Evolutionary conservation across 37 sponge, comb jelly and placozoan genomes (phyloP).

Genomic region (Amphimedon queenslandica): DNA sequence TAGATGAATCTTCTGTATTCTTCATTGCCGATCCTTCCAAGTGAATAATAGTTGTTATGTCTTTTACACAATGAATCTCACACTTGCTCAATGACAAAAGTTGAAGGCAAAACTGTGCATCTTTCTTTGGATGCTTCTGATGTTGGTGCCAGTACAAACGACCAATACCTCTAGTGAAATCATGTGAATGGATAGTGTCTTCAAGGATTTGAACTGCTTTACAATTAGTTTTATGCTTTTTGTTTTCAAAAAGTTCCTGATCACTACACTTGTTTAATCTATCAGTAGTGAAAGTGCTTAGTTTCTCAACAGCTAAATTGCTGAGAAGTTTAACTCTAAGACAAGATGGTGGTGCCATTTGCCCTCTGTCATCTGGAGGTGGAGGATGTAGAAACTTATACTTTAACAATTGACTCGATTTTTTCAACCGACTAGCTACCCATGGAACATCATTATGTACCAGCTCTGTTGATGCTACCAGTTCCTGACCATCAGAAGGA

Average conservation of each 20-base stretch:
- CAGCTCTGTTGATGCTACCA: slow-evolving; percentile 9
- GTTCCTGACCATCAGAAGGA: slow-evolving; percentile 19
- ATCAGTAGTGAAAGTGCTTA: slow-evolving; percentile 8
- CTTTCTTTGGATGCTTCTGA: background rate
- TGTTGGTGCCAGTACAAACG: slow-evolving; percentile 27
- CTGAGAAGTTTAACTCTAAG: slow-evolving; percentile 35
- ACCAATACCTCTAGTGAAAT: slow-evolving; percentile 19
- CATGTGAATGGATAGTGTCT: slow-evolving; percentile 1
- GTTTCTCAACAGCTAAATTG: slow-evolving; percentile 22
- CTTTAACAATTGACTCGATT: background rate
- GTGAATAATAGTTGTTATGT: slow-evolving; percentile 16
- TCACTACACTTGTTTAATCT: slow-evolving; percentile 19
- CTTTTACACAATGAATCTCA: background rate
- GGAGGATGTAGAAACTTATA: background rate
- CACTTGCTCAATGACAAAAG: background rate
- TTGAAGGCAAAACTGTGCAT: background rate
- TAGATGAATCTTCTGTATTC: background rate
- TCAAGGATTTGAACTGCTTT: background rate
- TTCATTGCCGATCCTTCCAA: slow-evolving; percentile 1
- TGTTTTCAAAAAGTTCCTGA: slow-evolving; percentile 16
- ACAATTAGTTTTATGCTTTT: slow-evolving; percentile 3
- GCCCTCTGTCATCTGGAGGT: slow-evolving; percentile 17
- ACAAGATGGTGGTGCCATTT: slow-evolving; percentile 17
- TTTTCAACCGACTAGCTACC: slow-evolving; percentile 11
- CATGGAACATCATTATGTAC: slow-evolving; percentile 43